phyloP scores from a whole-genome alignment of 2,797 vertebrate genomes.

The Octomys mimax region DNA sequence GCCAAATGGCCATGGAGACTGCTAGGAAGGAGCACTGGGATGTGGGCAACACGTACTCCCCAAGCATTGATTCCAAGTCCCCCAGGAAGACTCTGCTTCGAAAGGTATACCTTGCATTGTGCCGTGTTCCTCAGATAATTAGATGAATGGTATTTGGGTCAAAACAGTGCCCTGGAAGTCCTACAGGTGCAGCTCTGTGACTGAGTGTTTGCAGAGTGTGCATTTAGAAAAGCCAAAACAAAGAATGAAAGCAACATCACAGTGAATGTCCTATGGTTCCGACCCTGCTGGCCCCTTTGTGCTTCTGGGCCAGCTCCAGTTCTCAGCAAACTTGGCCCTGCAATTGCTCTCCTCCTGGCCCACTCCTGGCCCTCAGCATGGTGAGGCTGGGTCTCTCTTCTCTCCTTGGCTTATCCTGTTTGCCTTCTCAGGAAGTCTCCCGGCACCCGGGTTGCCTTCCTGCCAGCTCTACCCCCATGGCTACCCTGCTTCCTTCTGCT shows the following conservation, averaged over 20 bases:
- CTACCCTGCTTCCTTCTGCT: background rate
- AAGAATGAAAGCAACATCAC: background rate
- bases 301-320: background rate
- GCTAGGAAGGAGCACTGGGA: background rate
- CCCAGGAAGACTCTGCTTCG: background rate
- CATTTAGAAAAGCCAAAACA: background rate
- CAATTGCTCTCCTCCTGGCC: too few species aligned
- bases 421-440: background rate
- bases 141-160: background rate
- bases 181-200: background rate
- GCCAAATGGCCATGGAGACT: background rate
- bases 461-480: fast-evolving
- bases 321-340: background rate
- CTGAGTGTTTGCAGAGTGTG: background rate
- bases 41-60: background rate
- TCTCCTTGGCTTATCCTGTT: too few species aligned
- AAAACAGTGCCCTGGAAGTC: background rate
- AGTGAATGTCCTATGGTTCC: background rate
- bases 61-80: background rate
- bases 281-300: background rate
- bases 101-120: background rate
- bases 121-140: background rate
- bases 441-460: background rate
- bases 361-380: too few species aligned
- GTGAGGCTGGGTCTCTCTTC: too few species aligned